A percentile compares a stretch with the other conserved stretches of the same genome.
phyloP scores from a whole-genome alignment of 2,888 invertebrate genomes.

The Rhingia campestris region DNA sequence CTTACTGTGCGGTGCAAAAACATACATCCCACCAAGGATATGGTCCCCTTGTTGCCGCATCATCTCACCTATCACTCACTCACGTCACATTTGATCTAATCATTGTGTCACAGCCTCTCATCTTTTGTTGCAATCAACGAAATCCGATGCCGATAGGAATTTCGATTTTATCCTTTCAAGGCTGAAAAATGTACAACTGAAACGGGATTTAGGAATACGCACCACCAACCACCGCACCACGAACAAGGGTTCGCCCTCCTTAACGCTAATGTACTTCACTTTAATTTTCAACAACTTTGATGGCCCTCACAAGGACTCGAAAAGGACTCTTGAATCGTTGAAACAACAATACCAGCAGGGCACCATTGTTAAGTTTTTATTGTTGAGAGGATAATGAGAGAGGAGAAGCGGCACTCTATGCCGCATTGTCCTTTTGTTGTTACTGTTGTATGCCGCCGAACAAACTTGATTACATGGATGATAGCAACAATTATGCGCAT shows the following conservation, averaged over 20 bases:
- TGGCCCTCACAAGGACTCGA: constrained; percentile 31
- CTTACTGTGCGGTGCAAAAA: constrained; percentile 13
- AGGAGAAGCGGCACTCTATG: constrained; percentile 36
- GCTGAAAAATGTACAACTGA: constrained; percentile 68
- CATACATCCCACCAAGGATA: constrained; percentile 31
- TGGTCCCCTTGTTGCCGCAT: constrained; percentile 9
- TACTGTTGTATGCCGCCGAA: constrained; percentile 43
- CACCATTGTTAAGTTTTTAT: constrained; percentile 64
- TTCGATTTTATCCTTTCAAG: constrained; percentile 41
- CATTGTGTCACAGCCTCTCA: constrained; percentile 69
- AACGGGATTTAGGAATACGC: constrained; percentile 62
- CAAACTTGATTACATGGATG: constrained; percentile 76
- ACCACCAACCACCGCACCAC: constrained; percentile 38
- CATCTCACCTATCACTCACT: constrained; percentile 67
- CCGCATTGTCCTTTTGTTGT: constrained; percentile 70
- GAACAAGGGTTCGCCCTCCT: constrained; percentile 40
- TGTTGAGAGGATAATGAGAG: constrained; percentile 46
- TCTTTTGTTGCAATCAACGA: constrained; percentile 31
- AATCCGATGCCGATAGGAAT: constrained; percentile 69
- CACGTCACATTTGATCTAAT: constrained; percentile 74
- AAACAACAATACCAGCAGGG: constrained; percentile 70
- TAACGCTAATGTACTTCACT: constrained; percentile 72
- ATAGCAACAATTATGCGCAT: constrained; percentile 76
- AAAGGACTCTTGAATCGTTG: constrained; percentile 67
- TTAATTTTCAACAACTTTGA: constrained; percentile 65